Percentiles rank a stretch among this genome's conserved stretches.
Conservation (phyloP, 2,888 invertebrate genomes). For the Apamea epomidion region DNA sequence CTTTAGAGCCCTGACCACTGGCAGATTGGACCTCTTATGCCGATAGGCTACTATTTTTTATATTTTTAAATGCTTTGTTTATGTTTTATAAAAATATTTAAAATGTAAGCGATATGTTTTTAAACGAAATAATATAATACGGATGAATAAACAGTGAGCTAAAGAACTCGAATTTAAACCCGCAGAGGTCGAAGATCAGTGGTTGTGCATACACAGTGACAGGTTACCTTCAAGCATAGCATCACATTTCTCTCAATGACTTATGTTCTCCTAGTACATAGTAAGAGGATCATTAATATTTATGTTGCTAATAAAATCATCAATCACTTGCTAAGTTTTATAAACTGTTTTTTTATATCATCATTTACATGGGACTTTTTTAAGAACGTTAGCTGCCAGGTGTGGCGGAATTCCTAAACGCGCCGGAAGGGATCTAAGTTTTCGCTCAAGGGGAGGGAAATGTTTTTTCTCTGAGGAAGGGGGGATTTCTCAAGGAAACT, state of each 20-base stretch:
- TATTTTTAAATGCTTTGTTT: not conserved
- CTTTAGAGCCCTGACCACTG: not conserved
- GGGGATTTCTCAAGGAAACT: too few species aligned
- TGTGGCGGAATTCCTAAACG: not conserved
- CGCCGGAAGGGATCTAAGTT: not conserved
- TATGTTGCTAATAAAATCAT: constrained; percentile 46
- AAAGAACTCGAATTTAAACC: constrained; percentile 26
- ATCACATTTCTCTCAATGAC: constrained; percentile 53
- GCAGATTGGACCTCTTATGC: not conserved
- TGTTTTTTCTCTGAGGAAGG: too few species aligned
- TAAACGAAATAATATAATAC: not conserved
- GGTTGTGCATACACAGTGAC: constrained; percentile 32
- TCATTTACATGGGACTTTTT: not conserved
- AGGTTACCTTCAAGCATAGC: constrained; percentile 44
- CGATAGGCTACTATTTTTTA: not conserved
- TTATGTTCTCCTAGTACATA: constrained; percentile 27
- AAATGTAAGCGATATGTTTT: not conserved
- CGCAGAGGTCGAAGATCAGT: constrained; percentile 38
- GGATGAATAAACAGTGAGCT: constrained; percentile 23
- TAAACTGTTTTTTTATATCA: not conserved
- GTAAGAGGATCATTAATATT: constrained; percentile 40
- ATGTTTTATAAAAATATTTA: not conserved
- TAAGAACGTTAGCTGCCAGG: not conserved
- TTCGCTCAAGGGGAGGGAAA: too few species aligned
- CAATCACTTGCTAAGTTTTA: constrained; percentile 22